phyloP scores from a whole-genome alignment of 2,888 invertebrate genomes.

The Idaea dimidiata region DNA sequence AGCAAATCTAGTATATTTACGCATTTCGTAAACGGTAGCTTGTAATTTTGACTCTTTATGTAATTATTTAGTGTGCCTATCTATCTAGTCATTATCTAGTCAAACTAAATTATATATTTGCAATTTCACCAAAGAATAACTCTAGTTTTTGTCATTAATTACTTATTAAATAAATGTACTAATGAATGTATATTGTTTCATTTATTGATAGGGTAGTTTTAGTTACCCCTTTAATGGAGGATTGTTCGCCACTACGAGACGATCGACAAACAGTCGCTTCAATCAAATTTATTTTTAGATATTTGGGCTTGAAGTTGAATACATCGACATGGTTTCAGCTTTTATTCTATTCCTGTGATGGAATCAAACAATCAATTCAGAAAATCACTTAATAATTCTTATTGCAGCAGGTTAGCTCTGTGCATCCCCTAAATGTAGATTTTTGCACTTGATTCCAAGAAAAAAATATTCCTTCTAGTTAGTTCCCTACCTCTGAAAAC shows the following conservation, averaged over 20 bases:
- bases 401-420: slow-evolving; percentile 18
- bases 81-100: slow-evolving; percentile 76
- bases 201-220: slow-evolving; percentile 46
- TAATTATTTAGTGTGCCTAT: slow-evolving; percentile 50
- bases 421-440: slow-evolving; percentile 14
- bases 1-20: slow-evolving; percentile 34
- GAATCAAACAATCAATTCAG: slow-evolving; percentile 10
- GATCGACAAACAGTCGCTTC: slow-evolving; percentile 65
- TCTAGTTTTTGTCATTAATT: slow-evolving; percentile 56
- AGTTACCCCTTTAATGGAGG: slow-evolving; percentile 36
- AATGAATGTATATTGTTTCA: slow-evolving; percentile 65
- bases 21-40: slow-evolving; percentile 40
- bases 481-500: slow-evolving; percentile 17
- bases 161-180: slow-evolving; percentile 41
- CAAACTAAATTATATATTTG: slow-evolving; percentile 43
- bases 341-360: slow-evolving; percentile 3
- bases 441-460: slow-evolving; percentile 5
- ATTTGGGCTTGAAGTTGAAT: slow-evolving; percentile 54
- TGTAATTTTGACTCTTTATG: slow-evolving; percentile 35
- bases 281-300: slow-evolving; percentile 55
- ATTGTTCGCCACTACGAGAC: slow-evolving; percentile 68
- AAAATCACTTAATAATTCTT: slow-evolving; percentile 5
- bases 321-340: slow-evolving; percentile 13
- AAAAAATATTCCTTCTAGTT: slow-evolving; percentile 11
- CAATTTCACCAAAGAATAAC: slow-evolving; percentile 34